phyloP scores from a whole-genome alignment of 2,113 vertebrate genomes.

The Hippoglossus stenolepis region DNA sequence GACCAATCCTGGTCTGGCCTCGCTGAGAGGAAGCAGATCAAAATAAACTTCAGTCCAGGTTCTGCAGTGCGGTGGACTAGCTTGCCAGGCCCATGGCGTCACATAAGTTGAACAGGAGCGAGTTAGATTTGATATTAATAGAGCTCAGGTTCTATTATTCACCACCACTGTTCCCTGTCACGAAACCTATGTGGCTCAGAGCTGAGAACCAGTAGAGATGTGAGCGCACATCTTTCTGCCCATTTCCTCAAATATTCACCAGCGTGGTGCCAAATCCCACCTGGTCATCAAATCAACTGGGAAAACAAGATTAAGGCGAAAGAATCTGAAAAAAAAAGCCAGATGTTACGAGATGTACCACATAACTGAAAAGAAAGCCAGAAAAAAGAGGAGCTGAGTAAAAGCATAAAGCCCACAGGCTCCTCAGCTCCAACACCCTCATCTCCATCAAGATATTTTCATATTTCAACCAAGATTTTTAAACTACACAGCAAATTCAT shows the following conservation, averaged over 20 bases:
- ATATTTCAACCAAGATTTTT: conserved; percentile 45
- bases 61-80: background rate
- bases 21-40: conserved; percentile 35
- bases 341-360: conserved; percentile 14
- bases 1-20: background rate
- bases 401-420: conserved; percentile 33
- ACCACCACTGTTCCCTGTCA: no score
- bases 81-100: conserved; percentile 22
- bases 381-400: conserved; percentile 20
- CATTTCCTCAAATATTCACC: conserved; percentile 35
- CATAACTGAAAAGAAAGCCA: conserved; percentile 13
- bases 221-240: no score
- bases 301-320: conserved; percentile 1
- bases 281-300: conserved; percentile 8
- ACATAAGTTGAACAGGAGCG: conserved; percentile 40
- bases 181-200: no score
- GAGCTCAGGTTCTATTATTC: background rate
- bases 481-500: conserved; percentile 47
- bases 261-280: background rate
- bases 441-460: conserved; percentile 37
- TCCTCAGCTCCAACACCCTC: background rate
- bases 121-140: conserved; percentile 33
- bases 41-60: conserved; percentile 19
- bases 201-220: background rate
- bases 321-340: conserved; percentile 7